These are phyloP conservation scores for Dysmachus trigonus DNA, from an alignment of 2,888 invertebrate genomes.

Conservation along the genomic window DNA sequence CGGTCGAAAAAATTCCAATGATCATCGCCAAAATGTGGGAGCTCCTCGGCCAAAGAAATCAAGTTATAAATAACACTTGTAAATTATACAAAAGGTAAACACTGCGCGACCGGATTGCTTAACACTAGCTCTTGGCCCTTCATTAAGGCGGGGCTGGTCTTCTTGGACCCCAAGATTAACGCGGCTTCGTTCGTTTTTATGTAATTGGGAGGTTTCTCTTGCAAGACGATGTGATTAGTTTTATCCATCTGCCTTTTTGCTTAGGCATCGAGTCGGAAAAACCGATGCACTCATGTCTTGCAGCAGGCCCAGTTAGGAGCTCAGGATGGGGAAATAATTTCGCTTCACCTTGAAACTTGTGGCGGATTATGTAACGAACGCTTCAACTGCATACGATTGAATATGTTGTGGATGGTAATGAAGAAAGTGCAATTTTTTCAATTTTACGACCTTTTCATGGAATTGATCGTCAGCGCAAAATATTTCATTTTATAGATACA, in stretches of 20 bases:
- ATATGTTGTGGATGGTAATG: background rate
- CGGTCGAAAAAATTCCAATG: background rate
- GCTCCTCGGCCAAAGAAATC: background rate
- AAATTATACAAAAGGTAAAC: background rate
- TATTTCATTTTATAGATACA: background rate
- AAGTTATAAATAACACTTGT: background rate
- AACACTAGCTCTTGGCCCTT: background rate
- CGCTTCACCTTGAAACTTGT: background rate
- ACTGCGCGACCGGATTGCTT: background rate
- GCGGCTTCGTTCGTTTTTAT: background rate
- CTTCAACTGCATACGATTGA: background rate
- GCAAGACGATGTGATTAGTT: background rate
- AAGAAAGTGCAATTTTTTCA: background rate
- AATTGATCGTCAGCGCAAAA: background rate
- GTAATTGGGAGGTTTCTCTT: background rate
- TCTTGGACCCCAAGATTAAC: background rate
- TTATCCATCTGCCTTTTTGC: background rate
- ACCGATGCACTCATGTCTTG: background rate
- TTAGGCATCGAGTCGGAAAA: background rate
- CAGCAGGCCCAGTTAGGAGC: background rate
- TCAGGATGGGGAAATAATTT: background rate
- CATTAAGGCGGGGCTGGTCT: background rate
- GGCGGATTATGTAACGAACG: background rate
- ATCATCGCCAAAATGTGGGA: background rate
- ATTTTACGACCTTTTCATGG: background rate